Percentiles rank a stretch among this genome's conserved stretches.
Conservation (phyloP, 2,888 invertebrate species). For the Sphinx pinastri region DNA sequence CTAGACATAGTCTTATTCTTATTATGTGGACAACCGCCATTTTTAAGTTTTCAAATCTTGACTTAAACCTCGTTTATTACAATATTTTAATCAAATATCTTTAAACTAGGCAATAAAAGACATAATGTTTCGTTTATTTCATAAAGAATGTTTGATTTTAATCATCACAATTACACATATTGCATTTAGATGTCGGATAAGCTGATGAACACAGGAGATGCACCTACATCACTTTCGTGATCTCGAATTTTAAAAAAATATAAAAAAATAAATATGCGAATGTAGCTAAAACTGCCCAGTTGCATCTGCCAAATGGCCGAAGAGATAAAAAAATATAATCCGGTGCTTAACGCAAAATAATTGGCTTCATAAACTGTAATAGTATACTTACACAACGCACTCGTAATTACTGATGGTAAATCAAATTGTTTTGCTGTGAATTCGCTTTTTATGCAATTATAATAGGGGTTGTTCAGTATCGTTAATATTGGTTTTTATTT, state of each 20-base stretch:
- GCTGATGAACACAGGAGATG: slow-evolving; percentile 19
- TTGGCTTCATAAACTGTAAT: slow-evolving; percentile 22
- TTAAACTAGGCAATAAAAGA: slow-evolving; percentile 15
- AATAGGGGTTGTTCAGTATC: not conserved
- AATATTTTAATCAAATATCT: slow-evolving; percentile 20
- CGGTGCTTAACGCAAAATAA: slow-evolving; percentile 23
- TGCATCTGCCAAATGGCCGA: slow-evolving; percentile 27
- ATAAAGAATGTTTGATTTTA: slow-evolving; percentile 15
- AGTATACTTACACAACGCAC: slow-evolving; percentile 17
- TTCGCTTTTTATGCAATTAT: not conserved
- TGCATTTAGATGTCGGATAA: slow-evolving; percentile 22
- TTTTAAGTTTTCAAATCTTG: not conserved
- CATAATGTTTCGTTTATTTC: slow-evolving; percentile 13
- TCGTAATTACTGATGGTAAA: slow-evolving; percentile 14
- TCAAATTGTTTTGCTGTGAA: slow-evolving; percentile 7
- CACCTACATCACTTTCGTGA: slow-evolving; percentile 28
- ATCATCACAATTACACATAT: slow-evolving; percentile 23
- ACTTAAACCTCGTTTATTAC: not conserved
- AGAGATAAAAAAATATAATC: slow-evolving; percentile 24
- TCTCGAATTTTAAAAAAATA: slow-evolving; percentile 20
- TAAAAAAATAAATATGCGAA: not conserved
- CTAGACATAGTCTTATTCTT: not conserved
- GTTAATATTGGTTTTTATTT: too few species aligned
- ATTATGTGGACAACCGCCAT: not conserved
- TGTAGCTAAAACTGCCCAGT: slow-evolving; percentile 21